Conservation (phyloP, 2,797 vertebrate species). For the Sparus aurata region DNA sequence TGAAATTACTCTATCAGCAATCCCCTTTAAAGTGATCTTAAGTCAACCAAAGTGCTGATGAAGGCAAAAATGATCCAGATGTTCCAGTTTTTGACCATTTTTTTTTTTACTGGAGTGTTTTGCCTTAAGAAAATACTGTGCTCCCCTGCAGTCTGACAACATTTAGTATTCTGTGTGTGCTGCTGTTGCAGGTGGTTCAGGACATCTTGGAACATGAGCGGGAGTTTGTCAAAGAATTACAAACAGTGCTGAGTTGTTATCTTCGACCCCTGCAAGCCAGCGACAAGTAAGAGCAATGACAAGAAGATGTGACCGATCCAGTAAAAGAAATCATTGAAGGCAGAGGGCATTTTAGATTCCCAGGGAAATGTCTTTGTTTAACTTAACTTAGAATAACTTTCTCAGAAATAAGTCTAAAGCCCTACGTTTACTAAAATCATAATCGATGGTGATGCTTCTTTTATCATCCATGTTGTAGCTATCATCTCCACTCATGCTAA, state of each 20-base stretch:
- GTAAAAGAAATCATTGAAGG: background rate
- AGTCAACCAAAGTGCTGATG: background rate
- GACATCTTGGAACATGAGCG: constrained; percentile 97
- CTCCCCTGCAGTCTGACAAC: background rate
- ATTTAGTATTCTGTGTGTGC: background rate
- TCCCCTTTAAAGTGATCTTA: background rate
- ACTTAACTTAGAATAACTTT: background rate
- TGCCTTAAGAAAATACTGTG: background rate
- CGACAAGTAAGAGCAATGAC: constrained; percentile 91
- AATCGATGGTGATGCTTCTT: background rate
- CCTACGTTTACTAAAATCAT: background rate
- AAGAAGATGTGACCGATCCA: background rate
- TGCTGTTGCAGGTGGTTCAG: constrained; percentile 91
- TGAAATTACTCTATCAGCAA: background rate
- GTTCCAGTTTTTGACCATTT: background rate
- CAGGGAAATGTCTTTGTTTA: background rate
- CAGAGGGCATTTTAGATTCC: background rate
- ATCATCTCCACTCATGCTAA: background rate
- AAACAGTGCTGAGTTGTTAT: constrained; percentile 92
- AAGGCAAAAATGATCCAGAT: background rate
- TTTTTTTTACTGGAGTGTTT: background rate
- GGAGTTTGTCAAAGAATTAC: constrained; percentile 96
- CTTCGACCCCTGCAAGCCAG: constrained; percentile 94
- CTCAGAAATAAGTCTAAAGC: background rate
- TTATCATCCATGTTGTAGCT: background rate